Percentiles rank a stretch among this genome's conserved stretches.
phyloP scores from a whole-genome alignment of 2,888 invertebrate species.

The Drosophila putrida region DNA sequence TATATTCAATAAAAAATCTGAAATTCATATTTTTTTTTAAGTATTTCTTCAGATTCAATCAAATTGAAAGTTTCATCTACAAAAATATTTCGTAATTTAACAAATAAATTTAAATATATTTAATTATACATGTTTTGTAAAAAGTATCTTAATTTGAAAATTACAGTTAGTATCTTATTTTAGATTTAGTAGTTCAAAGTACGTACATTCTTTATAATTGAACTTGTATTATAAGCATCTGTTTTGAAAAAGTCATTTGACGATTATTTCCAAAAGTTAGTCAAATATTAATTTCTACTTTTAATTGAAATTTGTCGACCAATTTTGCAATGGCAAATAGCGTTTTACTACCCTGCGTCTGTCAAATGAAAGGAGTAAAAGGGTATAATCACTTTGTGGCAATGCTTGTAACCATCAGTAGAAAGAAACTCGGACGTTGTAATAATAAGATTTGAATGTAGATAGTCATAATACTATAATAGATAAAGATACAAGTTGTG shows the following conservation, averaged over 20 bases:
- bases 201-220: too few species aligned
- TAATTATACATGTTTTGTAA: not conserved
- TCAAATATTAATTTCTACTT: slow-evolving; percentile 32
- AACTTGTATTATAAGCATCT: not conserved
- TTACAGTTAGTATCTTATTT: not conserved
- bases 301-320: slow-evolving; percentile 40
- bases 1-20: too few species aligned
- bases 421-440: too few species aligned
- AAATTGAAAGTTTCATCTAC: too few species aligned
- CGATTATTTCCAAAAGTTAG: slow-evolving; percentile 5
- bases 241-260: not conserved
- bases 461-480: too few species aligned
- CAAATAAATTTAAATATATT: not conserved
- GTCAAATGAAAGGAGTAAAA: not conserved
- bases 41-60: too few species aligned
- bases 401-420: too few species aligned
- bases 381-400: not conserved
- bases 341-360: not conserved
- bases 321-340: slow-evolving; percentile 14
- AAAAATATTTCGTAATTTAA: not conserved
- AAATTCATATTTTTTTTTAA: too few species aligned
- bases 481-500: too few species aligned
- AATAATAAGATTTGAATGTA: too few species aligned
- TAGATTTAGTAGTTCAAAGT: not conserved
- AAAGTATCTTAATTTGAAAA: too few species aligned